These are phyloP conservation scores for Drosophila parthenogenetica DNA, from an alignment of 2,888 invertebrate species.

Conservation along the genomic window DNA sequence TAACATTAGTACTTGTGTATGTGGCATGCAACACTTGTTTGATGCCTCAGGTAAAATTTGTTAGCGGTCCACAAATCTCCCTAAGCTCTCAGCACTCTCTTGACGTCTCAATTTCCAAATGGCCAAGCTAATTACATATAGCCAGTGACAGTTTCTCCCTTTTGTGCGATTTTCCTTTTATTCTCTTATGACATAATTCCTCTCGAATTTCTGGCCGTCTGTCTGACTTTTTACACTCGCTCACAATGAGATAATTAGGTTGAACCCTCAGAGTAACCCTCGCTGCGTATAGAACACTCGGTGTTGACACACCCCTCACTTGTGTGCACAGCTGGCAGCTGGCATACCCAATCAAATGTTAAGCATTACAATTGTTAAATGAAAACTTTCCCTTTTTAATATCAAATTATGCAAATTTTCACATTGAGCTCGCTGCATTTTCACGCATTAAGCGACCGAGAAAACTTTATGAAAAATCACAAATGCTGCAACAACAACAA, in stretches of 20 bases:
- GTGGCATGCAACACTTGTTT: constrained; percentile 53
- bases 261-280: constrained; percentile 37
- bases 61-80: constrained; percentile 57
- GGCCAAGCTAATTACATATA: constrained; percentile 67
- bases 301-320: constrained; percentile 64
- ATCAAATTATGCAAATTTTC: constrained; percentile 72
- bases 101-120: constrained; percentile 73
- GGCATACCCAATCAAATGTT: constrained; percentile 58
- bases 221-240: constrained; percentile 70
- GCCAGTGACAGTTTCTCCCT: constrained; percentile 36
- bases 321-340: constrained; percentile 73
- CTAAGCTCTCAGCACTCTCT: constrained; percentile 34
- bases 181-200: constrained; percentile 61
- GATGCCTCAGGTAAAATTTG: constrained; percentile 25
- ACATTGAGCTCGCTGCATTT: constrained; percentile 50
- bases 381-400: constrained; percentile 67
- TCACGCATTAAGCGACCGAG: constrained; percentile 48
- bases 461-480: constrained; percentile 41
- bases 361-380: constrained; percentile 67
- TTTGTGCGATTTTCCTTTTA: neutral
- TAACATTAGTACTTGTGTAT: constrained; percentile 7
- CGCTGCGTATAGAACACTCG: neutral
- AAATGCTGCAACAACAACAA: constrained; percentile 32
- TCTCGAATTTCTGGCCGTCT: constrained; percentile 57
- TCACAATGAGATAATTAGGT: constrained; percentile 68